Conservation (phyloP, 2,888 invertebrate species). For the Lampropteryx suffumata region DNA sequence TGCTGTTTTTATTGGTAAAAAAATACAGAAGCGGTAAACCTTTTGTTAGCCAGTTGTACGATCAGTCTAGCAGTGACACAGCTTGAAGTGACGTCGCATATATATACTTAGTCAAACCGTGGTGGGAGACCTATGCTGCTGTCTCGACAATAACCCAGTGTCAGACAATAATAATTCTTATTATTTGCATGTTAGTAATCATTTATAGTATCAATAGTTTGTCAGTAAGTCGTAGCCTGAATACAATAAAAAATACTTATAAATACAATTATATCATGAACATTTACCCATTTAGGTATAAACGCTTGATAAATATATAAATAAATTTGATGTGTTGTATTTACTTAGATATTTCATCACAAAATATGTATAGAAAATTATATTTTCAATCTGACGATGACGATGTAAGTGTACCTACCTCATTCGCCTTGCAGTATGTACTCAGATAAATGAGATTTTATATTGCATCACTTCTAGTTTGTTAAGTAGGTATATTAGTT, state of each 20-base stretch:
- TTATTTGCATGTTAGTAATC: slow-evolving; percentile 70
- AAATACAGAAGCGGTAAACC: not conserved
- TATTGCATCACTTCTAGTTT: no score
- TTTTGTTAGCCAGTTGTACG: not conserved
- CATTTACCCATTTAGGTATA: not conserved
- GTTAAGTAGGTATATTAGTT: no score
- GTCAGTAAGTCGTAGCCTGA: slow-evolving; percentile 33
- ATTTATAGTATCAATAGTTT: slow-evolving; percentile 43
- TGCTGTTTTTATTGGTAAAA: no score
- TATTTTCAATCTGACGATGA: no score
- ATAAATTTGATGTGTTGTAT: not conserved
- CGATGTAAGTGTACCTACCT: no score
- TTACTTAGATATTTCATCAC: no score
- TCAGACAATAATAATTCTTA: slow-evolving; percentile 80
- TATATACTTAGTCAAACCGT: slow-evolving; percentile 62
- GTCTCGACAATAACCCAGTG: slow-evolving; percentile 83
- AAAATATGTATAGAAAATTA: no score
- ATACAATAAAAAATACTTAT: slow-evolving; percentile 22
- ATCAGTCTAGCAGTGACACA: slow-evolving; percentile 3
- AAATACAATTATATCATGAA: not conserved
- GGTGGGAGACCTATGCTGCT: slow-evolving; percentile 72
- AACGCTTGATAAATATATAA: not conserved
- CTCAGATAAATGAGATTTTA: no score
- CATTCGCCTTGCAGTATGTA: no score
- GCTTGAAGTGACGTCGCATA: slow-evolving; percentile 8